Conservation (phyloP, 2,888 invertebrate species). For the Agonopterix alstromeriana region DNA sequence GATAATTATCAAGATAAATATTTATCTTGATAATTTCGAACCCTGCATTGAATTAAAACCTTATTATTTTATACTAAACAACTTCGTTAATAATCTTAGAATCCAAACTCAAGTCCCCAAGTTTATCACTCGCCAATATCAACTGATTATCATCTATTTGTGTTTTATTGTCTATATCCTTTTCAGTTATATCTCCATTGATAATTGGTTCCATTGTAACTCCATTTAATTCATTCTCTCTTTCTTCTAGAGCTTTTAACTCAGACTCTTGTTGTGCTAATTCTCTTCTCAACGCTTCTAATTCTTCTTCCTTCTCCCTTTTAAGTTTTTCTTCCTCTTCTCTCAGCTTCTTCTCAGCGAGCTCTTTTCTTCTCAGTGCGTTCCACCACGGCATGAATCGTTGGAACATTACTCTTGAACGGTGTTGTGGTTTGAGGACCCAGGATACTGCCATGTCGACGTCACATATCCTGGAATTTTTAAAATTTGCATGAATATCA, state of each 20-base stretch:
- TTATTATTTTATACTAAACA: too few species aligned
- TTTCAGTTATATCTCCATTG: background rate
- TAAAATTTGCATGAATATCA: background rate
- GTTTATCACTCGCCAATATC: background rate
- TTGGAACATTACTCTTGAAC: constrained; percentile 67
- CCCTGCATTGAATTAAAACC: too few species aligned
- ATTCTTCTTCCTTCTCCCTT: constrained; percentile 2
- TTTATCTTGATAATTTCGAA: too few species aligned
- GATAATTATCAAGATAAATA: too few species aligned
- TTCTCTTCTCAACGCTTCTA: constrained; percentile 6
- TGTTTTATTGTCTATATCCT: background rate
- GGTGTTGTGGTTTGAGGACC: constrained; percentile 69
- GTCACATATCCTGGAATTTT: constrained; percentile 60
- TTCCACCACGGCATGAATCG: constrained; percentile 72
- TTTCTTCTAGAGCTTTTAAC: background rate
- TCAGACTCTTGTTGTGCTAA: background rate
- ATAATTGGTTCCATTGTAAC: background rate
- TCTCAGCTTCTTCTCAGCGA: constrained; percentile 45
- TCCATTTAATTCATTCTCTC: background rate
- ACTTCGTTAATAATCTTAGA: background rate
- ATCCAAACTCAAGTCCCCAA: background rate
- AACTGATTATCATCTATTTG: background rate
- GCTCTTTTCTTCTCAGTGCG: constrained; percentile 47
- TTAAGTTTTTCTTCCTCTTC: constrained; percentile 24
- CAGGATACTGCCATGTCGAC: constrained; percentile 66